Evolutionary conservation across 2,797 vertebrate species (phyloP), one percentile per base, ranked within the genome.

Genomic region (Syncerus caffer): DNA sequence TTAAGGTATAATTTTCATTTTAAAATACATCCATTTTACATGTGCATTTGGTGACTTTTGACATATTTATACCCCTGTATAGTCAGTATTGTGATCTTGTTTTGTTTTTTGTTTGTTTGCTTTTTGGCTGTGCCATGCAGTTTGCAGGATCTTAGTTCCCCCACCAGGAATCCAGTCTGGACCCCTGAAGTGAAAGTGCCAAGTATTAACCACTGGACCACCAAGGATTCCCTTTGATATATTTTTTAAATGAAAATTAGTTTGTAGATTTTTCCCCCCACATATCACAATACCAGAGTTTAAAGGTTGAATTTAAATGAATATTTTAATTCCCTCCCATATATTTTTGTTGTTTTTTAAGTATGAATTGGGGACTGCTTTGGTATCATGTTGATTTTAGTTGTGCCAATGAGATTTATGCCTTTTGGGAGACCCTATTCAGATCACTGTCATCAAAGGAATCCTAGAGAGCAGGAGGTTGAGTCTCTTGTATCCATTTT

Each of bases 281-380:
- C 42, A 82, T 87, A 90, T 90, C 62, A 93, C 82, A 97, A 83
- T 53, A 51, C 31, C 23, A 47, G 78, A 84, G 80, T 91, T 96
- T 93, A 95, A 29, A 96, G 93, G 62, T 89, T 89, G 64, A 92
- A 91, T 90, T 96, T 89, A 93, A 96, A 45, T 84, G 60, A 96
- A 45, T 64, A 71, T 82, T 96, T 88, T 79, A 91, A 47, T 95
- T 93, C 29, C 57, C 7, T 97, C 25, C 31, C 53, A 1, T 50
- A 74, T 96, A 67, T 88, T 95, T 90, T 86, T 34, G 89, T 55
- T 93, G 58, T 90, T 50, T 89, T 96, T 53, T 89, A 16, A 62
- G 42, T 95, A 34, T 79, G 6, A 67, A 55, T 38, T 91, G 88
- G 27, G 80, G 60, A 60, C 19, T 58, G 13, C 82, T 64, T 90